These are phyloP conservation scores for Philereme transversata DNA, from an alignment of 2,888 invertebrate species.

Conservation along the genomic window DNA sequence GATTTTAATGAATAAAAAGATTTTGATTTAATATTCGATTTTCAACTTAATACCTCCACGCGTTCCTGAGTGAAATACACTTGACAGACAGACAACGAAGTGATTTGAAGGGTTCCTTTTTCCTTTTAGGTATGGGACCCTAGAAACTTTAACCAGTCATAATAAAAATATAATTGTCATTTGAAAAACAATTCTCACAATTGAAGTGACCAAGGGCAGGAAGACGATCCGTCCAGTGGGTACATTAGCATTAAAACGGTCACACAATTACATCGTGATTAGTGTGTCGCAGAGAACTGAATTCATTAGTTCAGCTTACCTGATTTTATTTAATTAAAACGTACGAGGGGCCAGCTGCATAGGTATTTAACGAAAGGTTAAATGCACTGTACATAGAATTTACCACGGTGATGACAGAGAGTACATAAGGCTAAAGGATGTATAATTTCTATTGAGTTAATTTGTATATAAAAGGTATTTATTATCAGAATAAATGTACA, in stretches of 20 bases:
- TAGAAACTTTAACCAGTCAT: no score
- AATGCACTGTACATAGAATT: neutral
- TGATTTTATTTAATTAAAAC: slow-evolving; percentile 82
- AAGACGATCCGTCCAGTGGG: slow-evolving; percentile 50
- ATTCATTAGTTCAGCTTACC: slow-evolving; percentile 84
- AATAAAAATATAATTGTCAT: slow-evolving; percentile 19
- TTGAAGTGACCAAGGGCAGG: slow-evolving; percentile 41
- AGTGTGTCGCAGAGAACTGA: slow-evolving; percentile 78
- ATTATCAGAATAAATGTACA: no score
- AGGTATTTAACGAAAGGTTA: slow-evolving; percentile 15
- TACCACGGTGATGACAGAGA: slow-evolving; percentile 16
- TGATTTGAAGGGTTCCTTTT: no score
- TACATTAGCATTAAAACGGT: slow-evolving; percentile 79
- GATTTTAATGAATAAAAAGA: no score
- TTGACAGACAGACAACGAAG: no score
- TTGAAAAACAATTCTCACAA: slow-evolving; percentile 21
- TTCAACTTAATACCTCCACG: no score
- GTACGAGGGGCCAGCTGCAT: slow-evolving; percentile 25
- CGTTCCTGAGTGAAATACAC: no score
- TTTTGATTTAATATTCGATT: no score
- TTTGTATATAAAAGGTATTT: no score
- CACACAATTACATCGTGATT: slow-evolving; percentile 78
- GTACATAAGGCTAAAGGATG: no score
- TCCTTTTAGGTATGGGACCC: no score
- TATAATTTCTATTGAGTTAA: no score